Base-by-base conservation (phyloP, 2,888 invertebrate species). In the Tethea ocularis region DNA sequence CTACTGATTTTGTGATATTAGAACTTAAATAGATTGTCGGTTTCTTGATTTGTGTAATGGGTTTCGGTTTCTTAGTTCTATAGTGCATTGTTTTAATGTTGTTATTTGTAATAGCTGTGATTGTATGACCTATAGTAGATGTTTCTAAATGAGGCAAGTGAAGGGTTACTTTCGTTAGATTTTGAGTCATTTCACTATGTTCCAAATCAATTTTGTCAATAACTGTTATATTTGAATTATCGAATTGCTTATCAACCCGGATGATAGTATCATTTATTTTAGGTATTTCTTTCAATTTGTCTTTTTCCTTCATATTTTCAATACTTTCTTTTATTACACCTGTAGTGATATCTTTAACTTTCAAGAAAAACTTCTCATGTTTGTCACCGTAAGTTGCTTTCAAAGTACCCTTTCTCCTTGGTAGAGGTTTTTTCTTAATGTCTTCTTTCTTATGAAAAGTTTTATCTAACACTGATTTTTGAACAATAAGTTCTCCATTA, bases 361-460 rank as follows among this genome's bases (percentile, higher is more conserved):
- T 85, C 24, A 79, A 61, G 63, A 89, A 89, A 64, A 88, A 85
- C 59, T 84, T 84, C 38, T 91, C 89, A 64, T 90, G 89, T 74
- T 88, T 91, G 52, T 93, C 90, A n/a, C 93, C 93, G 61, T 93
- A 93, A 0, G 93, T 93, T 36, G 93, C 91, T 77, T 93, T 93
- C 0, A 93, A 70, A 3, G 93, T 93, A 3, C 93, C 93, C 72
- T 93, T 93, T 59, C 93, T 80, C 67, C 93, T 81, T 1, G 89
- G 85, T 1, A 88, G 69, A 20, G 86, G 77, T 57, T 91, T 93
- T 65, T 93, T 93, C 66, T 84, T 88, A 26, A 73, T 60, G 13
- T 87, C 86, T 36, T 87, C 85, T 66, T 91, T 91, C 56, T 87
- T 89, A 3, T 63, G 61, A 52, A 74, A 63, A 15, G 68, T 60